Evolutionary conservation across 2,888 invertebrate genomes (phyloP), one percentile per base, ranked within the genome.

Genomic region (Carabus problematicus): DNA sequence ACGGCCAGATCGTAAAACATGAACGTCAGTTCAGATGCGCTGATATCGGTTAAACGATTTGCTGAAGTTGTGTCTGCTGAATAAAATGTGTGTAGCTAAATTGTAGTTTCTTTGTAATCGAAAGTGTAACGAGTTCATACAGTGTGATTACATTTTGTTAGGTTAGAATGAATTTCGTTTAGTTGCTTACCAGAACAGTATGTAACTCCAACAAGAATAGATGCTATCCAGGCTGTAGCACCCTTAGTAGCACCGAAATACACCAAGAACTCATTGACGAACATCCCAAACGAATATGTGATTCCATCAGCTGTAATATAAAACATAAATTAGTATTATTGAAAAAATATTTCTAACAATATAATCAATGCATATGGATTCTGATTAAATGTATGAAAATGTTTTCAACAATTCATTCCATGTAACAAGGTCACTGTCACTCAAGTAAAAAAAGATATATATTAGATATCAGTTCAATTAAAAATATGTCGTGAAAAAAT

Each of bases 271-370:
- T 95, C 93, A 73, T 89, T 87, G 82, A 94, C 93, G 83, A 98
- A 94, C 71, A 98, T 90, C 64, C 98, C 98, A 81, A 98, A 98
- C 12, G 97, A 95, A 84, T 98, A 98, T 62, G 97, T 98, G 81
- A 98, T 93, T 70, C 98, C 98, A 82, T 98, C 98, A 74, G 97
- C 97, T 91, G 89, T 75, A 88, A 89, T 71, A 71, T 78, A 72
- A 72, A 62, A 71, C 12, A 66, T 61, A 54, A 64, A 40, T 14
- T 56, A 56, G 66, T 49, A 63, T 16, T 12, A 67, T 64, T 60
- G 29, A 40, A 49, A 59, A 62, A 49, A 55, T 42, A 45, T 61
- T 40, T 29, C 29, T 29, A 29, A 29, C 29, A 29, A 29, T 29
- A 29, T 6, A 29, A 29, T 29, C 6, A 29, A 29, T 29, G 29